Conservation (phyloP, 2,888 invertebrate species). For the Rotaria magnacalcarata region DNA sequence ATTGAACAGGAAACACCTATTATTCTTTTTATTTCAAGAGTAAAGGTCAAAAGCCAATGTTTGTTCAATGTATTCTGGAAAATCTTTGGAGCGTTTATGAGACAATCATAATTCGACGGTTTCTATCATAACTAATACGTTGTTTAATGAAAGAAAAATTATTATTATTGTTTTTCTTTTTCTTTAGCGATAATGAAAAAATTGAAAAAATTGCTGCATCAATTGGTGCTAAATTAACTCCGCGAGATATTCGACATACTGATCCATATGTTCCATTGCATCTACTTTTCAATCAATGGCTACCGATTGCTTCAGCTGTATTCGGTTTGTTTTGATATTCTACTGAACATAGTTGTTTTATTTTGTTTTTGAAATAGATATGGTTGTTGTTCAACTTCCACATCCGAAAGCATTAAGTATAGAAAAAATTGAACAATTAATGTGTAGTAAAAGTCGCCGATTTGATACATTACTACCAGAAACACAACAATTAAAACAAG, state of each 20-base stretch:
- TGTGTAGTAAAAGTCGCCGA: constrained; percentile 70
- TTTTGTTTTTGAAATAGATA: constrained; percentile 59
- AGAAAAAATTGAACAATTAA: constrained; percentile 75
- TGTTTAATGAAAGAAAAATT: not conserved
- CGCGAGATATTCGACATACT: constrained; percentile 69
- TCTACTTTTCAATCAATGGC: constrained; percentile 79
- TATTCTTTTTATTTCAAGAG: constrained; percentile 53
- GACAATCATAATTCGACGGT: constrained; percentile 70
- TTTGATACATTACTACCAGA: constrained; percentile 69
- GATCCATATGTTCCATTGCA: constrained; percentile 75
- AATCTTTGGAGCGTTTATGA: constrained; percentile 86
- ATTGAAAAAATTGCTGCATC: constrained; percentile 60
- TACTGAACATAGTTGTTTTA: constrained; percentile 21
- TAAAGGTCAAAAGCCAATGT: constrained; percentile 83
- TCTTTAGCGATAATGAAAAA: constrained; percentile 57
- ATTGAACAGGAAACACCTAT: no score
- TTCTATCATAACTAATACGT: constrained; percentile 38
- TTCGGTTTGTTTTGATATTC: constrained; percentile 61
- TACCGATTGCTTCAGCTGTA: constrained; percentile 77
- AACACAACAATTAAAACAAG: constrained; percentile 70
- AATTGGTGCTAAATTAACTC: constrained; percentile 70
- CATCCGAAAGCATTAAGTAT: constrained; percentile 72
- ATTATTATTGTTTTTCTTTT: not conserved
- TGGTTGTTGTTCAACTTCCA: constrained; percentile 76
- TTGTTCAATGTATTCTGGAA: constrained; percentile 82